A percentile compares a stretch with the other conserved stretches of the same genome.
These are phyloP conservation scores for Artemia sinica DNA, from an alignment of 2,888 invertebrate genomes.

Conservation along the genomic window DNA sequence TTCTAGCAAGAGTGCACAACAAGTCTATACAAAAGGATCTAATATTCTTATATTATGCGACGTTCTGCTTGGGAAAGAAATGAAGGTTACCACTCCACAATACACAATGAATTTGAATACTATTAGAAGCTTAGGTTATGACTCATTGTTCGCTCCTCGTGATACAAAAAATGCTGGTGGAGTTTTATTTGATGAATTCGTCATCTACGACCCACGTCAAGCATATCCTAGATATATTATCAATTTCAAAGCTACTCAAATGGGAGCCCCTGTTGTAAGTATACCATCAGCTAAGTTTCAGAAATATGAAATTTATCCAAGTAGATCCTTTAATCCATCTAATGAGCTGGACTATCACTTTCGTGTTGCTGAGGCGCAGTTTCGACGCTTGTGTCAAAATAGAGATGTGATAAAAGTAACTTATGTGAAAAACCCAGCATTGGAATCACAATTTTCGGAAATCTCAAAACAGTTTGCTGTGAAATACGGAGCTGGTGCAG, in stretches of 20 bases:
- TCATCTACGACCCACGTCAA: conserved; percentile 18
- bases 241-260: conserved; percentile 9
- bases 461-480: not conserved
- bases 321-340: conserved; percentile 12
- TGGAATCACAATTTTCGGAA: not conserved
- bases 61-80: conserved; percentile 16
- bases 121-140: not conserved
- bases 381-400: conserved; percentile 1
- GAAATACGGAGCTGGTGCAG: not conserved
- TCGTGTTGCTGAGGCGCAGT: conserved; percentile 18
- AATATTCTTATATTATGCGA: conserved; percentile 20
- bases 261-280: not conserved
- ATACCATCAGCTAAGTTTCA: not conserved
- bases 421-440: conserved; percentile 14
- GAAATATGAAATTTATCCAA: not conserved
- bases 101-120: conserved; percentile 14
- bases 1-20: conserved; percentile 20
- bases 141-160: conserved; percentile 17
- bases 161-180: conserved; percentile 18
- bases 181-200: conserved; percentile 19
- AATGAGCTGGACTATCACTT: conserved; percentile 12
- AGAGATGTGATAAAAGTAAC: conserved; percentile 9
- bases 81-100: not conserved
- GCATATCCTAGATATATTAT: conserved; percentile 17
- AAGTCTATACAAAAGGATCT: conserved; percentile 18